Evolutionary conservation across 2,888 invertebrate species (phyloP), one percentile per base, ranked within the genome.

Genomic region (Allophyes oxyacanthae): DNA sequence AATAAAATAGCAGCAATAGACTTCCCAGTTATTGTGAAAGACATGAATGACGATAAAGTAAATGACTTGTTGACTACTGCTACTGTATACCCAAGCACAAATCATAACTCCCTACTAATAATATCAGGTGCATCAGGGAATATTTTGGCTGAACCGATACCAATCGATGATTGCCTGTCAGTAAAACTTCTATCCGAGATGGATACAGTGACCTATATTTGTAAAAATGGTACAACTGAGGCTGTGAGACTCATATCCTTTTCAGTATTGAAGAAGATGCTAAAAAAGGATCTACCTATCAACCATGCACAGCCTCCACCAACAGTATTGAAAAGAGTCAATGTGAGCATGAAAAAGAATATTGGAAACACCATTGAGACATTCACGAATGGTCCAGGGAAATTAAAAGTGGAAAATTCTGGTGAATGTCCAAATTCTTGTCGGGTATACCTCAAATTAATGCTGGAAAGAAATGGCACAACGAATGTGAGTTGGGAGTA

Each of bases 381-480:
- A 61, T 96, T 95, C 71, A 90, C 94, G 0, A 94, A 96, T 44
- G 96, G 95, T 40, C 95, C 95, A 0, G 95, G 95, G 0, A 95
- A 95, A 78, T 84, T 97, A n/a, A 94, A 95, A 45, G 95, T 97
- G 2, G 95, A 96, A 79, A 97, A 97, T 83, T 92, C 94, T 26
- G 97, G 97, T 1, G 94, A 94, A 64, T 97, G 97, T 74, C 97
- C 97, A 0, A 94, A 95, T 14, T 94, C 95, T 55, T 96, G 96
- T 80, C 95, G 95, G 75, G 96, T 96, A 0, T 94, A 94, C 43
- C 84, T 96, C 53, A 93, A 95, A 78, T 88, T 95, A 4, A 94
- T 94, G 52, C 94, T 95, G 74, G 94, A 94, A 42, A 94, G 93
- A 62, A 94, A 94, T 67, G 95, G 94, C 26, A 92, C 88, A 32